Evolutionary conservation across 2,797 vertebrate genomes (phyloP).

Genomic region (Scleropages formosus): DNA sequence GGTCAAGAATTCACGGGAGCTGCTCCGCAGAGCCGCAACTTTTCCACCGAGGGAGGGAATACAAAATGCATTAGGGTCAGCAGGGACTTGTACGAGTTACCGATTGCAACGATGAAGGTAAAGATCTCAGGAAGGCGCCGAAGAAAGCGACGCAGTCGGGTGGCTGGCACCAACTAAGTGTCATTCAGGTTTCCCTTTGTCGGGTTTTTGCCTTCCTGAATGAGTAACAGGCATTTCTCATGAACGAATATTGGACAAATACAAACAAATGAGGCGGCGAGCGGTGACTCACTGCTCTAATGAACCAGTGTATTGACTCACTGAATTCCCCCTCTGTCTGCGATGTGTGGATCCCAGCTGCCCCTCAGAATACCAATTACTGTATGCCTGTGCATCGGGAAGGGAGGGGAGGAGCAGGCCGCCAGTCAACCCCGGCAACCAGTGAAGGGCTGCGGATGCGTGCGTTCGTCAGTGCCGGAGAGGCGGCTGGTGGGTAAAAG

Average conservation of each 20-base stretch:
- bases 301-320: conserved; percentile 39
- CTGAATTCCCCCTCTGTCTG: conserved; percentile 37
- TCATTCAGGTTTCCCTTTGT: not conserved
- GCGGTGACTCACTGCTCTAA: conserved; percentile 38
- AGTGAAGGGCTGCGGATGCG: conserved; percentile 11
- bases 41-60: too few relatives aligned
- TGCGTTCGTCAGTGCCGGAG: conserved; percentile 8
- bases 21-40: too few relatives aligned
- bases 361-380: conserved; percentile 39
- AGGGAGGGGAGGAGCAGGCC: not conserved
- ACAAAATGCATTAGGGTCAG: not conserved
- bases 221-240: conserved; percentile 24
- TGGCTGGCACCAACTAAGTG: not conserved
- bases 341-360: conserved; percentile 32
- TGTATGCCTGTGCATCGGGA: conserved; percentile 14
- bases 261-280: conserved; percentile 35
- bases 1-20: too few relatives aligned
- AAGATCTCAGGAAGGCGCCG: not conserved
- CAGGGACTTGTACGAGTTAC: not conserved
- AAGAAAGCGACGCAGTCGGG: conserved; percentile 1
- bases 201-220: conserved; percentile 16
- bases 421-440: conserved; percentile 30
- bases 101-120: not conserved
- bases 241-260: conserved; percentile 33
- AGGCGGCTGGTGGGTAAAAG: conserved; percentile 18